Evolutionary conservation across 2,113 vertebrate species (phyloP).

Genomic region (Bujurquina vittata): DNA sequence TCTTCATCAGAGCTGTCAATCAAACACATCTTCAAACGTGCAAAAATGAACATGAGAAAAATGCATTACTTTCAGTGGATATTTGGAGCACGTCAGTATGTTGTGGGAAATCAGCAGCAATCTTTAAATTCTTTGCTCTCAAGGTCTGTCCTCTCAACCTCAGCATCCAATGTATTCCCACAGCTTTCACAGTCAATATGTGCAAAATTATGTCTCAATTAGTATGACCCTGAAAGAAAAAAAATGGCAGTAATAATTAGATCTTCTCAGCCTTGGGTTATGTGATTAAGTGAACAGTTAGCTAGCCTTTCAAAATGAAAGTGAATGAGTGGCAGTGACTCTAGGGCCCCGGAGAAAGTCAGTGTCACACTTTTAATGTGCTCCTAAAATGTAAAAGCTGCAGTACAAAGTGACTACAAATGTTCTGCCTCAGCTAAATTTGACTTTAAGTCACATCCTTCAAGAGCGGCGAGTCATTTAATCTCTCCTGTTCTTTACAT

Average conservation of each 20-base stretch:
- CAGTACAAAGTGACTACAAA: conserved; percentile 34
- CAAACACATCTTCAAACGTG: neutral
- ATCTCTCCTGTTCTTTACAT: conserved; percentile 36
- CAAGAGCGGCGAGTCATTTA: conserved; percentile 27
- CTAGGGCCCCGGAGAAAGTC: conserved; percentile 24
- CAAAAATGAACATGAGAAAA: neutral
- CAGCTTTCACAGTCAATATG: conserved; percentile 51
- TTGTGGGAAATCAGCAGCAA: conserved; percentile 40
- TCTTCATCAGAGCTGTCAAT: neutral
- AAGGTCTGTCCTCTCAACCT: conserved; percentile 29
- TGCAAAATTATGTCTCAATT: conserved; percentile 55
- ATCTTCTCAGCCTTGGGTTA: conserved; percentile 33
- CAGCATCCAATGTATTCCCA: conserved; percentile 28
- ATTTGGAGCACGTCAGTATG: neutral
- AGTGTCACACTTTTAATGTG: conserved; percentile 35
- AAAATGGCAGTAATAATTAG: conserved; percentile 36
- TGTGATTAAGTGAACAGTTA: conserved; percentile 20
- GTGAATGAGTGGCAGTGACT: conserved; percentile 44
- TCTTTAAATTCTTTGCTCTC: conserved; percentile 26
- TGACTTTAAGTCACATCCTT: conserved; percentile 23
- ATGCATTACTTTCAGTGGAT: neutral
- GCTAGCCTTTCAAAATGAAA: conserved; percentile 47
- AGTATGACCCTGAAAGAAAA: conserved; percentile 46
- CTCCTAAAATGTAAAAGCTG: conserved; percentile 44
- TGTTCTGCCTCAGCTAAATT: conserved; percentile 27